phyloP scores from a whole-genome alignment of 2,113 vertebrate genomes.

The Furnarius figulus region DNA sequence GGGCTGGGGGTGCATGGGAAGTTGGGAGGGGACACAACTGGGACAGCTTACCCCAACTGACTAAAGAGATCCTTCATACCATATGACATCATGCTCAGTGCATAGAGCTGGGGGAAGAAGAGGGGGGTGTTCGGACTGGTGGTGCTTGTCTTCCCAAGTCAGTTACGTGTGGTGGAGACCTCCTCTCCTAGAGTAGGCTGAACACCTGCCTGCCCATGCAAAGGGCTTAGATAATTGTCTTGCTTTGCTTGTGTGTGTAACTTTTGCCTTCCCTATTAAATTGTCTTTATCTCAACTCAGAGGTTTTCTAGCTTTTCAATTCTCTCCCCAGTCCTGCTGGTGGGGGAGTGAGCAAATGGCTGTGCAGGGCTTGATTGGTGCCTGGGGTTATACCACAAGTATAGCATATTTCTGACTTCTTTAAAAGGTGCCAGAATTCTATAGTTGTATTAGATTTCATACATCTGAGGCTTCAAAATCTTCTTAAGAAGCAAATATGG shows the following conservation, averaged over 20 bases:
- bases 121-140: background rate
- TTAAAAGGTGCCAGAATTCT: background rate
- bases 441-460: background rate
- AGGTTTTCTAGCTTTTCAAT: background rate
- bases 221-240: background rate
- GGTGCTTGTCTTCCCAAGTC: background rate
- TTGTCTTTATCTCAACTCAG: background rate
- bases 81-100: background rate
- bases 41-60: background rate
- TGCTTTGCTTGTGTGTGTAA: background rate
- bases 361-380: accelerated
- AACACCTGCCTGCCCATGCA: background rate
- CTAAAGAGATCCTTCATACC: background rate
- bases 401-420: background rate
- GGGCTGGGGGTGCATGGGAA: background rate
- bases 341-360: accelerated
- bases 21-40: background rate
- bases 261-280: background rate
- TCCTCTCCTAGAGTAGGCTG: background rate
- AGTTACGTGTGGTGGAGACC: accelerated
- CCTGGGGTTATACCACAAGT: background rate
- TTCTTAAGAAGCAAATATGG: background rate
- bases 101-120: background rate
- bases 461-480: background rate
- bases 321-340: background rate